phyloP scores from a whole-genome alignment of 2,113 vertebrate genomes.

The Daphoenositta chrysoptera region DNA sequence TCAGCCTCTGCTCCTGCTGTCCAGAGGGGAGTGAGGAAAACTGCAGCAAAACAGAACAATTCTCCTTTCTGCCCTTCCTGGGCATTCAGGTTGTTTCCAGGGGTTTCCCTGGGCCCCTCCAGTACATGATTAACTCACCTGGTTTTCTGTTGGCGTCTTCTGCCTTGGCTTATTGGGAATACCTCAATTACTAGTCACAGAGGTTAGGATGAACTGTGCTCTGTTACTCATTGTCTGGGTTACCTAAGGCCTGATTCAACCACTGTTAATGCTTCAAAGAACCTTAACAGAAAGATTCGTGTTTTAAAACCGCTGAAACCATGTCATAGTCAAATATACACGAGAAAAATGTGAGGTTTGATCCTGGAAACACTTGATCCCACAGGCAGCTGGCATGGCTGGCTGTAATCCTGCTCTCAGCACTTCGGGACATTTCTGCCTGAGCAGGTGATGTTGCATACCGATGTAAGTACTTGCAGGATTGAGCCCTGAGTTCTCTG shows the following conservation, averaged over 20 bases:
- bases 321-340: not conserved
- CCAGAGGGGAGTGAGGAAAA: not conserved
- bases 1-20: not conserved
- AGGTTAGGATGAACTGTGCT: not conserved
- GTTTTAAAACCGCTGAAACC: constrained; percentile 30
- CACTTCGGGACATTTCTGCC: not conserved
- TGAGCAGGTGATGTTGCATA: not conserved
- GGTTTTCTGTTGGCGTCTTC: not conserved
- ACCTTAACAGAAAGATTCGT: not conserved
- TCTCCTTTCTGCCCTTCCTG: not conserved
- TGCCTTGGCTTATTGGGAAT: not conserved
- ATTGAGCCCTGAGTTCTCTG: not conserved
- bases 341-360: not conserved
- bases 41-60: not conserved
- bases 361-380: constrained; percentile 33
- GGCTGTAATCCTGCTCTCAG: not conserved
- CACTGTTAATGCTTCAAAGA: not conserved
- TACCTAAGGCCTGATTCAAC: not conserved
- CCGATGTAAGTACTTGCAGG: constrained; percentile 16
- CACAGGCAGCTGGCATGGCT: not conserved
- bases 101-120: not conserved
- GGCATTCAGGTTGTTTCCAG: constrained; percentile 11
- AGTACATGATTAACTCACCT: not conserved
- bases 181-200: not conserved
- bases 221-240: not conserved